These are phyloP conservation scores for Ooceraea biroi DNA, from an alignment of 1,140 invertebrate genomes.

Conservation along the genomic window DNA sequence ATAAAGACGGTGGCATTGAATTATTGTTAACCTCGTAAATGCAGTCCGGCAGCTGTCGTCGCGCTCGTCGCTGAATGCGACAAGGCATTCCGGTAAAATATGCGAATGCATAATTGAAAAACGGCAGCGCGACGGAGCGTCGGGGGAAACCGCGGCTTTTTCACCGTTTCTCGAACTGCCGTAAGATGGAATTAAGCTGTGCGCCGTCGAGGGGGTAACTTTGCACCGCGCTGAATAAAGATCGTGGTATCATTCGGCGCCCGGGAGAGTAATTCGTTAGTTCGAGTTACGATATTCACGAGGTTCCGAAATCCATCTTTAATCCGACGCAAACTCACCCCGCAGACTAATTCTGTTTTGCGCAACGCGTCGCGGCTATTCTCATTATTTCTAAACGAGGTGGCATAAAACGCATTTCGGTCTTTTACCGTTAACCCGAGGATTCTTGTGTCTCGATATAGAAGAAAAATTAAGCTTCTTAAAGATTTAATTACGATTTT, in stretches of 20 bases:
- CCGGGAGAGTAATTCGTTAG: constrained; percentile 46
- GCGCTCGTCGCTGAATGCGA: constrained; percentile 54
- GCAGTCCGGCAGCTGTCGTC: constrained; percentile 61
- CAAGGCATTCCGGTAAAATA: constrained; percentile 57
- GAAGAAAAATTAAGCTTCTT: neutral
- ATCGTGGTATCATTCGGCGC: constrained; percentile 35
- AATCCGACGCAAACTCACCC: neutral
- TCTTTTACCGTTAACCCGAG: neutral
- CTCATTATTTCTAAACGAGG: neutral
- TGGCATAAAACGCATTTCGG: neutral
- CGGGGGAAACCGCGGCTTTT: constrained; percentile 43
- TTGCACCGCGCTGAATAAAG: constrained; percentile 48
- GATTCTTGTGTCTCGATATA: neutral
- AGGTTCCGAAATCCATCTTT: constrained; percentile 18
- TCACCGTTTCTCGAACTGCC: constrained; percentile 46
- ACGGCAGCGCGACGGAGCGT: constrained; percentile 2
- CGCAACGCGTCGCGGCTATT: neutral
- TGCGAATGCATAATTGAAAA: constrained; percentile 64
- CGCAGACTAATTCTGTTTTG: constrained; percentile 7
- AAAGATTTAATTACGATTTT: neutral
- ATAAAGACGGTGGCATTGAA: constrained; percentile 47
- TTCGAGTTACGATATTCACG: constrained; percentile 30
- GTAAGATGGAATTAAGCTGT: constrained; percentile 52
- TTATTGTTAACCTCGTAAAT: constrained; percentile 63
- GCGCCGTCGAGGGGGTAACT: constrained; percentile 24